These are phyloP conservation scores for Seriola aureovittata DNA, from an alignment of 2,113 vertebrate genomes.

Conservation along the genomic window DNA sequence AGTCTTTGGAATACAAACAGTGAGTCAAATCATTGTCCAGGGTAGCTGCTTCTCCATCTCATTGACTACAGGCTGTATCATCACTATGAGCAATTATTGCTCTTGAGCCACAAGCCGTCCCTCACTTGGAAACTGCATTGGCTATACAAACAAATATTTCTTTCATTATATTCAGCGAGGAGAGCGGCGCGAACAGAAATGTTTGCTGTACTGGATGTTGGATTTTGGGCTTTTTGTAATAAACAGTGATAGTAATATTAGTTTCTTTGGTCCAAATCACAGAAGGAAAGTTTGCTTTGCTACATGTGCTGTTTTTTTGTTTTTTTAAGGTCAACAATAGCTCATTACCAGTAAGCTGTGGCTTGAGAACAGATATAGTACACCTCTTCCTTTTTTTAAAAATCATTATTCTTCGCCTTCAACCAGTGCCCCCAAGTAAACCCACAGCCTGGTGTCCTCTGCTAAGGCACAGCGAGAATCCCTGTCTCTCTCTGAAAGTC, in stretches of 20 bases:
- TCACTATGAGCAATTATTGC: conserved; percentile 48
- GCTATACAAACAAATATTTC: conserved; percentile 39
- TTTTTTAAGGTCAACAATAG: conserved; percentile 1
- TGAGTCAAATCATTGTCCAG: conserved; percentile 62
- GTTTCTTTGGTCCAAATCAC: conserved; percentile 17
- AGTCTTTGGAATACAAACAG: conserved; percentile 69
- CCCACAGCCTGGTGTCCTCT: not conserved
- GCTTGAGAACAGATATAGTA: conserved; percentile 26
- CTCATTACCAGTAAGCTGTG: conserved; percentile 35
- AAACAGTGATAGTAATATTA: conserved; percentile 16
- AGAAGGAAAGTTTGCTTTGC: conserved; percentile 11
- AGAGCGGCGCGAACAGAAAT: not conserved
- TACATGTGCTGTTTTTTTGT: conserved; percentile 27
- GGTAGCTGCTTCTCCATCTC: conserved; percentile 55
- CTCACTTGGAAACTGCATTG: conserved; percentile 45
- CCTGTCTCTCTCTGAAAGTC: conserved; percentile 7
- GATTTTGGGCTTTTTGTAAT: conserved; percentile 9
- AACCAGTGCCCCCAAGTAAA: conserved; percentile 2
- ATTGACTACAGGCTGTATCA: conserved; percentile 64
- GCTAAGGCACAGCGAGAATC: not conserved
- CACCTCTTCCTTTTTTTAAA: not conserved
- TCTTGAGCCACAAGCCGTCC: conserved; percentile 46
- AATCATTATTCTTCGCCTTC: not conserved
- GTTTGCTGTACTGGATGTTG: conserved; percentile 17
- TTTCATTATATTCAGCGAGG: conserved; percentile 26